Percentiles rank a stretch among this genome's conserved stretches.
These are phyloP conservation scores for Platycercus adscitus DNA, from an alignment of 2,113 vertebrate species.

Conservation along the genomic window DNA sequence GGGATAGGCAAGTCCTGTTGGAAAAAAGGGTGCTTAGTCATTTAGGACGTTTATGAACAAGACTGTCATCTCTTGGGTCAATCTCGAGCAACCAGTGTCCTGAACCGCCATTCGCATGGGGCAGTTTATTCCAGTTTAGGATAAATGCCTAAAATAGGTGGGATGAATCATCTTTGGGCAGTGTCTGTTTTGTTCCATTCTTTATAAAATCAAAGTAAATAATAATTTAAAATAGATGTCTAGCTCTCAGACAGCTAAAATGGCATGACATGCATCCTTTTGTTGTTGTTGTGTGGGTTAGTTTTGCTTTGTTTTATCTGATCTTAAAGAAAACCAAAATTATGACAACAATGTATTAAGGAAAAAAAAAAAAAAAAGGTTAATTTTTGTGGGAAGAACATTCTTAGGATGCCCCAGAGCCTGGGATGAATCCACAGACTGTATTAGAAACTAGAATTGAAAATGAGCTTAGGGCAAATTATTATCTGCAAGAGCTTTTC, in stretches of 20 bases:
- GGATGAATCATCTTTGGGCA: background rate
- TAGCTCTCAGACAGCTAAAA: background rate
- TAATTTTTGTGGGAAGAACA: background rate
- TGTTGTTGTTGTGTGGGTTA: background rate
- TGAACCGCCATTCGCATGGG: background rate
- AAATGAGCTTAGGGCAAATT: background rate
- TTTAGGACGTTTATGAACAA: too few species aligned
- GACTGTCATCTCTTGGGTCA: too few species aligned
- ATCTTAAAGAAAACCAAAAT: background rate
- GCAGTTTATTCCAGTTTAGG: background rate
- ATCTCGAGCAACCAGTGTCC: too few species aligned
- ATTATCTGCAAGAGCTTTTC: background rate
- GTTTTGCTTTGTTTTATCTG: background rate
- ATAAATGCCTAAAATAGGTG: background rate
- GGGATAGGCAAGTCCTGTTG: too few species aligned
- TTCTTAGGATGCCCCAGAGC: background rate
- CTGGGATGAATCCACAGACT: background rate
- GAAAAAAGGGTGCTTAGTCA: too few species aligned
- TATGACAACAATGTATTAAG: background rate
- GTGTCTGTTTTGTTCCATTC: background rate
- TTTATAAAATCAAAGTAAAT: background rate
- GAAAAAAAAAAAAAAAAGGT: background rate
- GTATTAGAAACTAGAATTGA: background rate
- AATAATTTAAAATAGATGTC: background rate
- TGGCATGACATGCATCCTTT: background rate